Percentiles rank a stretch among this genome's conserved stretches.
Conservation (phyloP, 2,797 vertebrate genomes). For the Eospalax fontanierii region DNA sequence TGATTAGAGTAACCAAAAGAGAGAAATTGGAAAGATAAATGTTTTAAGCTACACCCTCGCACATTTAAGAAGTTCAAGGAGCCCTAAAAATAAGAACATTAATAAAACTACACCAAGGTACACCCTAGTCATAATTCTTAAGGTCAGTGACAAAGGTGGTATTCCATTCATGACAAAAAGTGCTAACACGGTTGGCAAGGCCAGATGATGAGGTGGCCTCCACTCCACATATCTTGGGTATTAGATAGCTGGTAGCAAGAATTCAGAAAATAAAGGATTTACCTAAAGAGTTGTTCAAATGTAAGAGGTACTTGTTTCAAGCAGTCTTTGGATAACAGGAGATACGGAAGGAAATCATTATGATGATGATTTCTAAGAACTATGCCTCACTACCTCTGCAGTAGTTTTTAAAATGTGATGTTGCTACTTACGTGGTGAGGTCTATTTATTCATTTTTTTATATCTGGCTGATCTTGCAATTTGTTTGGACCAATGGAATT, state of each 20-base stretch:
- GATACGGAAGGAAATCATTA: too few species aligned
- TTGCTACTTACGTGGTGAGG: background rate
- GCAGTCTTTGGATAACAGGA: too few species aligned
- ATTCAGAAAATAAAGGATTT: too few species aligned
- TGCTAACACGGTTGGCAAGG: background rate
- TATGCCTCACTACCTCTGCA: background rate
- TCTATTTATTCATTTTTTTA: background rate
- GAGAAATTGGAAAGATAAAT: background rate
- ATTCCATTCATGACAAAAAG: too few species aligned
- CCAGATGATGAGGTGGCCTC: background rate
- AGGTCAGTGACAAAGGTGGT: constrained; percentile 2
- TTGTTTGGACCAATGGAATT: constrained; percentile 25
- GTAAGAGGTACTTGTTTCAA: too few species aligned
- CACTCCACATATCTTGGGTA: background rate
- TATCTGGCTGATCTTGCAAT: background rate
- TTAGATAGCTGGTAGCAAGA: background rate
- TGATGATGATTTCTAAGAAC: background rate
- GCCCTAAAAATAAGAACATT: background rate
- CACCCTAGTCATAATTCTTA: constrained; percentile 16
- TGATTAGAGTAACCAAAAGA: background rate
- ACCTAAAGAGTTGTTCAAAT: too few species aligned
- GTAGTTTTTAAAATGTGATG: background rate
- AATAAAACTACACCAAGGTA: constrained; percentile 46
- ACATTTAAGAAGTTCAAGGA: constrained; percentile 20
- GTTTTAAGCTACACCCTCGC: constrained; percentile 20